Evolutionary conservation across 2,113 vertebrate genomes (phyloP).

Genomic region (Caranx ignobilis): DNA sequence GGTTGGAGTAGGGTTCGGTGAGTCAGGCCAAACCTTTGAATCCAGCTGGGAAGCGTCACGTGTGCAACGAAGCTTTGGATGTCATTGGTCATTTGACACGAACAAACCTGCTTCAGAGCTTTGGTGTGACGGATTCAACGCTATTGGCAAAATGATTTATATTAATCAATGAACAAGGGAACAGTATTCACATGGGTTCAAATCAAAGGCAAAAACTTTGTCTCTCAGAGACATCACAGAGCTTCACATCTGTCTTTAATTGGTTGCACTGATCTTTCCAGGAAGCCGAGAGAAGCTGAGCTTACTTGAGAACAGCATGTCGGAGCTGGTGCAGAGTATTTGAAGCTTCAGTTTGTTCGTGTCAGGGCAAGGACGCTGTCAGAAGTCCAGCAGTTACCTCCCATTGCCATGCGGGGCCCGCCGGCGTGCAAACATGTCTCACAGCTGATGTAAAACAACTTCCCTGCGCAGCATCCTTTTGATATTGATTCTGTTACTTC

Average conservation of each 20-base stretch:
- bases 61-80: no score
- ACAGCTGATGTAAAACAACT: constrained; percentile 16
- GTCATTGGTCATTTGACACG: no score
- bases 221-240: background rate
- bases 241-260: background rate
- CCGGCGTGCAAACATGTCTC: background rate
- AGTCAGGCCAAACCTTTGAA: no score
- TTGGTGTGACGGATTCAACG: no score
- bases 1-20: no score
- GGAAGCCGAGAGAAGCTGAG: no score
- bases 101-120: no score
- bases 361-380: background rate
- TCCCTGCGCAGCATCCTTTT: constrained; percentile 7
- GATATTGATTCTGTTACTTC: constrained; percentile 40
- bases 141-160: background rate
- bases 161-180: background rate
- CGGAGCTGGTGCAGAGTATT: no score
- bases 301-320: no score
- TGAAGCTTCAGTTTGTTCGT: background rate
- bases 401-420: background rate
- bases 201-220: background rate
- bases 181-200: background rate
- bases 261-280: no score
- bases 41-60: no score
- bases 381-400: background rate